These are phyloP conservation scores for Lordiphosa fenestrarum DNA, from an alignment of 2,888 invertebrate species.

Conservation along the genomic window DNA sequence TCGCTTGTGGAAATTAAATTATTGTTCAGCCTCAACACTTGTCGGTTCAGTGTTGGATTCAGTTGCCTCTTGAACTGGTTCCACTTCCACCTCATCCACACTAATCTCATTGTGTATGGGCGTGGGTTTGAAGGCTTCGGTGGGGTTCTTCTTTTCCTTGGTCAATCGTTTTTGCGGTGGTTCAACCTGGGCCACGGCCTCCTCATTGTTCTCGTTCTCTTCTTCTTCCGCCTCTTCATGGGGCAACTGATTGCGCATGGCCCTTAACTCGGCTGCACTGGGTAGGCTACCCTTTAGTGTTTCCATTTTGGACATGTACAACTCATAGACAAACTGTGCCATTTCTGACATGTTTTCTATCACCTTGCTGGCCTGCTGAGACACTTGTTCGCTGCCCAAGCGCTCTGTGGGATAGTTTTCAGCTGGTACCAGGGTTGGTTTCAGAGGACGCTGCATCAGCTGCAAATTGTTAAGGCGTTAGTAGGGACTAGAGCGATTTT, in stretches of 20 bases:
- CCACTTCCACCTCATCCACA: conserved; percentile 54
- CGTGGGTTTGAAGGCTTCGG: conserved; percentile 74
- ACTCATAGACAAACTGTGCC: conserved; percentile 96
- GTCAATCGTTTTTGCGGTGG: conserved; percentile 45
- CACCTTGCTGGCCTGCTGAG: conserved; percentile 71
- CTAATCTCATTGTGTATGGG: conserved; percentile 82
- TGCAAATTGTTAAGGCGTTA: conserved; percentile 74
- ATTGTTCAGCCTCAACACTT: conserved; percentile 18
- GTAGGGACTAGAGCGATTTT: neutral
- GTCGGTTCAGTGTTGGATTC: conserved; percentile 10
- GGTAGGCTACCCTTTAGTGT: conserved; percentile 81
- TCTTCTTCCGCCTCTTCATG: conserved; percentile 78
- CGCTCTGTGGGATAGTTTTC: conserved; percentile 90
- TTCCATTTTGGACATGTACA: conserved; percentile 90
- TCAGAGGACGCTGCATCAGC: conserved; percentile 90
- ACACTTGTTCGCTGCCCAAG: conserved; percentile 79
- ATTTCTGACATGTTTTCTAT: conserved; percentile 90
- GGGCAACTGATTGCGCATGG: conserved; percentile 79
- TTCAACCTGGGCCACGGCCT: conserved; percentile 24
- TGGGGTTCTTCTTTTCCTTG: conserved; percentile 37
- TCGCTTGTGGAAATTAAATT: conserved; percentile 33
- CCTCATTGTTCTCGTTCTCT: conserved; percentile 16
- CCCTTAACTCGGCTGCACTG: conserved; percentile 58
- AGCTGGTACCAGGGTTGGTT: conserved; percentile 88
- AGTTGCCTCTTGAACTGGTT: conserved; percentile 7